Evolutionary conservation across 2,113 vertebrate genomes (phyloP), one percentile per base, ranked within the genome.

Genomic region (Rhabdomys dilectus): DNA sequence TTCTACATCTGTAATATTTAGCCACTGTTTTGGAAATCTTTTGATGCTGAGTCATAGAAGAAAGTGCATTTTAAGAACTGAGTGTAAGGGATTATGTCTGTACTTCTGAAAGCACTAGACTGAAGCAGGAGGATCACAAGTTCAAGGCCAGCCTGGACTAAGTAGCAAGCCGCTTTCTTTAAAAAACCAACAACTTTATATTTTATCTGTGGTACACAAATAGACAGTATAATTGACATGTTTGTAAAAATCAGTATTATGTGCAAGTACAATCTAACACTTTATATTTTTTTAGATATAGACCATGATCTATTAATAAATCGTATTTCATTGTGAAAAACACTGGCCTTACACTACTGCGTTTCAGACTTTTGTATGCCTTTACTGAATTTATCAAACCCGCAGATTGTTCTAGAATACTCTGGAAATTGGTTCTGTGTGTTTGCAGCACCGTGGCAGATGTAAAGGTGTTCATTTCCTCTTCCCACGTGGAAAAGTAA

Each of bases 301-400:
- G 9, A 81, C 7, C n/a, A 76, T 42, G 86, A 39, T 53, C 10
- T 66, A 93, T 36, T 96, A 84, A 94, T 89, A 64, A 93, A 78
- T 91, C 91, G 9, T 80, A 26, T 93, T 77, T 91, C 6, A 89
- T 45, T 87, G 17, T 96, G 81, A 72, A 95, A 84, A 75, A 80
- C 8, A 31, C 9, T 95, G 85, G 17, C 34, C 36, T 78, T 93
- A 89, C 22, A 86, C 26, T 15, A 68, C 92, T 94, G 29, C 29
- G 84, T 96, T 96, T 96, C 58, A 88, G 85, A 77, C 21, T 86
- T 96, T 39, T 81, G 31, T 91, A 53, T 88, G 16, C 19, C 85
- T 60, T 89, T 88, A 81, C 16, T 73, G 34, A 91, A 58, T 86
- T 92, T 92, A 36, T 85, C 77, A 70, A 26, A 85, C 93, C 64